Percentiles rank a stretch among this genome's conserved stretches.
Conservation (phyloP, 2,113 vertebrate species). For the Halichoerus grypus region DNA sequence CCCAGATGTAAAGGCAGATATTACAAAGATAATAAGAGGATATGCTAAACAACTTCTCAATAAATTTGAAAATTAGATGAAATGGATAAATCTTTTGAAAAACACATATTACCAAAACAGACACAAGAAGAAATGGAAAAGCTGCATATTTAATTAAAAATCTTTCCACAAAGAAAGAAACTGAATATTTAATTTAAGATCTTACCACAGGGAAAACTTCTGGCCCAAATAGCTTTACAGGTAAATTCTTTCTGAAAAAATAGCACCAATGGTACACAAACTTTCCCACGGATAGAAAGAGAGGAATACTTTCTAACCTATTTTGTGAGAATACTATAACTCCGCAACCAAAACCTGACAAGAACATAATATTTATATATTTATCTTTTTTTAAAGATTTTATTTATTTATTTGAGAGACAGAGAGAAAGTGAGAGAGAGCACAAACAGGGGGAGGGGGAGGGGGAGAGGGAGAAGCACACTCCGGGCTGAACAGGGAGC, state of each 20-base stretch:
- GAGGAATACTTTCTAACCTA: neutral
- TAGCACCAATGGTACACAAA: neutral
- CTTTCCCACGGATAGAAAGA: neutral
- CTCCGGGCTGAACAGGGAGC: neutral
- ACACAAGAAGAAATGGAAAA: neutral
- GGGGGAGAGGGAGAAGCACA: neutral
- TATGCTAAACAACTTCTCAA: neutral
- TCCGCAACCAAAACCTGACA: neutral
- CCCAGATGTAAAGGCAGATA: neutral
- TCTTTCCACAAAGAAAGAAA: neutral
- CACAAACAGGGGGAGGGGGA: neutral
- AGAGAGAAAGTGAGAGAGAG: neutral
- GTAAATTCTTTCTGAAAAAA: neutral
- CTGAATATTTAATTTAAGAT: neutral
- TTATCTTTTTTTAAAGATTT: neutral
- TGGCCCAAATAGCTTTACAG: neutral
- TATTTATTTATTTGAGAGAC: neutral
- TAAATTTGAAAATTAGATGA: neutral
- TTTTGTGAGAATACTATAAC: neutral
- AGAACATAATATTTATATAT: neutral
- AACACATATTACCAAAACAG: neutral
- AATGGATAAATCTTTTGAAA: neutral
- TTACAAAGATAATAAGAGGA: neutral
- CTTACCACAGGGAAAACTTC: neutral
- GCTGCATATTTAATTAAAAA: neutral